A percentile compares a stretch with the other conserved stretches of the same genome.
Conservation (phyloP, 1,140 invertebrate species). For the Ceratosolen fusciceps region DNA sequence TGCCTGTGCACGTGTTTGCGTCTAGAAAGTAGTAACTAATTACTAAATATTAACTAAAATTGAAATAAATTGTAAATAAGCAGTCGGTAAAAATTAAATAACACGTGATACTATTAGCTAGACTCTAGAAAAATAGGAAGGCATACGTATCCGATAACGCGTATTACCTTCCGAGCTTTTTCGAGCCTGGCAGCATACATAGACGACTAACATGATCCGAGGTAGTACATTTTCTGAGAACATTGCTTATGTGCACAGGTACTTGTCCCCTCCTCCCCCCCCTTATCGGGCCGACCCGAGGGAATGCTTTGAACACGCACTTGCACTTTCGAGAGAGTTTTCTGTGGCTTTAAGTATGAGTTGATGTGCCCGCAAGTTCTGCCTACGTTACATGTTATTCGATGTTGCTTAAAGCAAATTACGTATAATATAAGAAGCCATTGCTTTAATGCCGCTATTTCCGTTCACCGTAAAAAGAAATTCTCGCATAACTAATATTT, state of each 20-base stretch:
- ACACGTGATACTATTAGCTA: too few relatives aligned
- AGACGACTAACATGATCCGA: background rate
- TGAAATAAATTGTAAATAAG: too few relatives aligned
- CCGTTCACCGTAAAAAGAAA: background rate
- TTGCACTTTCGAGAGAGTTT: slow-evolving; percentile 26
- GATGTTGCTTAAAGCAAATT: background rate
- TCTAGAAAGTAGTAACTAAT: too few relatives aligned
- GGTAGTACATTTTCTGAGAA: background rate
- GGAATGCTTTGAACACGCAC: slow-evolving; percentile 24
- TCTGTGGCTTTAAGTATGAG: background rate
- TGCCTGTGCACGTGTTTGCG: too few relatives aligned
- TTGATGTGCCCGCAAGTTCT: background rate
- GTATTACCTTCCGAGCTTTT: too few relatives aligned
- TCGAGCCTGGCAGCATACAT: too few relatives aligned
- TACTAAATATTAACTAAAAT: too few relatives aligned
- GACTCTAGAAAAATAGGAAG: too few relatives aligned
- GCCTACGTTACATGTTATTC: background rate
- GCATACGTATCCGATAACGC: too few relatives aligned
- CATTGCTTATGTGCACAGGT: background rate
- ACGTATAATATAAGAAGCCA: background rate
- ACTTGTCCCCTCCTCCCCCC: background rate
- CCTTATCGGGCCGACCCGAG: background rate
- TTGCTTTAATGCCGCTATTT: background rate
- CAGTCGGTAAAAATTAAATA: too few relatives aligned
- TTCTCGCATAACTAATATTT: background rate